phyloP scores from a whole-genome alignment of 2,113 vertebrate genomes.

The Prunella fulvescens region DNA sequence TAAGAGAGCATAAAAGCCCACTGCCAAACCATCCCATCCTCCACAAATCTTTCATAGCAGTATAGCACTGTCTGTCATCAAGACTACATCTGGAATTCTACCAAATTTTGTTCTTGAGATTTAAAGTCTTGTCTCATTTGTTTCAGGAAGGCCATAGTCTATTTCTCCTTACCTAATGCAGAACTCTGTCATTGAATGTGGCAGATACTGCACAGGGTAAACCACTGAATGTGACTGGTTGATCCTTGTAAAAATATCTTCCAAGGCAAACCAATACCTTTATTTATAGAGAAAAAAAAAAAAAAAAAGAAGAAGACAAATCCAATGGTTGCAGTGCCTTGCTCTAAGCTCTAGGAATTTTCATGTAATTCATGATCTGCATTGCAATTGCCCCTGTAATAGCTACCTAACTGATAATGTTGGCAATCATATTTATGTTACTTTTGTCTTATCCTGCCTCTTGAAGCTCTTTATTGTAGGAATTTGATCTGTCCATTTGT shows the following conservation, averaged over 20 bases:
- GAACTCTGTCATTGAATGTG: background rate
- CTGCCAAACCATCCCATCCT: background rate
- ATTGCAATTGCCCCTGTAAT: background rate
- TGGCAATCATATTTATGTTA: background rate
- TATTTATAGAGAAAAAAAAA: background rate
- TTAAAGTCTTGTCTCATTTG: background rate
- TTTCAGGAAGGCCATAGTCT: conserved; percentile 10
- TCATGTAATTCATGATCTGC: background rate
- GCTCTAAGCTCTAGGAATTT: background rate
- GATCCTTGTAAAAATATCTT: background rate
- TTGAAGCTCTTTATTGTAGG: background rate
- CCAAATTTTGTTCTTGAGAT: background rate
- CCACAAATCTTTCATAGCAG: background rate
- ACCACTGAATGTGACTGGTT: background rate
- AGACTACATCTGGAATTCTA: background rate
- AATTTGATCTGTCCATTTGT: background rate
- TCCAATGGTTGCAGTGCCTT: background rate
- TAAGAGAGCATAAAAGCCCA: background rate
- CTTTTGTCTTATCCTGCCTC: background rate
- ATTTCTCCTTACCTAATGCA: conserved; percentile 1
- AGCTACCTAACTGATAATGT: background rate
- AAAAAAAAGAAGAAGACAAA: background rate
- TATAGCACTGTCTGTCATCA: background rate
- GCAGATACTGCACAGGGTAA: background rate
- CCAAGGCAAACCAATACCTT: background rate